Percentiles rank a stretch among this genome's conserved stretches.
Evolutionary conservation across 2,888 invertebrate species (phyloP).

Genomic region (Scaptodrosophila latifasciaeformis): DNA sequence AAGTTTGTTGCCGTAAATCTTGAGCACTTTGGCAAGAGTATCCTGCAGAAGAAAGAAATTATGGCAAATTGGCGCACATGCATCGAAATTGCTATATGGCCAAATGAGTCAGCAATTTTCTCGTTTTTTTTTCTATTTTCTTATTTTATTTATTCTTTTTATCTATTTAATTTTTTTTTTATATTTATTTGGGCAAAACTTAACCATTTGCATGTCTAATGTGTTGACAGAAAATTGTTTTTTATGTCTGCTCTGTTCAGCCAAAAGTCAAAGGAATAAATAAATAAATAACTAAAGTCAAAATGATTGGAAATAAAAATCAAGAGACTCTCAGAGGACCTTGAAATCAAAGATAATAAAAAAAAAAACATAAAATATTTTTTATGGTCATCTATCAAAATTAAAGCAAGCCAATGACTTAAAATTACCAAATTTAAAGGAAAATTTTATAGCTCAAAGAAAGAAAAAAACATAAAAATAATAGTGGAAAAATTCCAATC

Average conservation of each 20-base stretch:
- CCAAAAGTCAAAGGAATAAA: background rate
- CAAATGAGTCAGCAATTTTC: conserved; percentile 2
- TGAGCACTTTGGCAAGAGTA: conserved; percentile 28
- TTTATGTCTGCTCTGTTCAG: no score
- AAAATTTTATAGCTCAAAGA: conserved; percentile 20
- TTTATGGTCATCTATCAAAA: conserved; percentile 64
- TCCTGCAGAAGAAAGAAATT: conserved; percentile 60
- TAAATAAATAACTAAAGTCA: background rate
- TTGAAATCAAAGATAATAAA: conserved; percentile 40
- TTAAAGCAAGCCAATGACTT: conserved; percentile 9
- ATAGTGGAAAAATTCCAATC: background rate
- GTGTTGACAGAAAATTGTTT: background rate
- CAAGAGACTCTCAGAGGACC: conserved; percentile 25
- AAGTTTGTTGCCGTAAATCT: conserved; percentile 59
- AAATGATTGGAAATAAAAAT: background rate
- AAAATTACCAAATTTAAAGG: background rate
- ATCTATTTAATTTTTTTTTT: background rate
- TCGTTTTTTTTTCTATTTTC: conserved; percentile 1
- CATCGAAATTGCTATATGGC: conserved; percentile 51
- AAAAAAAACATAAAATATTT: conserved; percentile 26
- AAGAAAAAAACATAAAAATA: conserved; percentile 13
- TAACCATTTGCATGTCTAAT: conserved; percentile 58
- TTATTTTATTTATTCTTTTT: conserved; percentile 6
- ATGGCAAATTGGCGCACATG: conserved; percentile 59
- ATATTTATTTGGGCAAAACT: no score